These are phyloP conservation scores for Erithacus rubecula DNA, from an alignment of 2,797 vertebrate genomes.

Conservation along the genomic window DNA sequence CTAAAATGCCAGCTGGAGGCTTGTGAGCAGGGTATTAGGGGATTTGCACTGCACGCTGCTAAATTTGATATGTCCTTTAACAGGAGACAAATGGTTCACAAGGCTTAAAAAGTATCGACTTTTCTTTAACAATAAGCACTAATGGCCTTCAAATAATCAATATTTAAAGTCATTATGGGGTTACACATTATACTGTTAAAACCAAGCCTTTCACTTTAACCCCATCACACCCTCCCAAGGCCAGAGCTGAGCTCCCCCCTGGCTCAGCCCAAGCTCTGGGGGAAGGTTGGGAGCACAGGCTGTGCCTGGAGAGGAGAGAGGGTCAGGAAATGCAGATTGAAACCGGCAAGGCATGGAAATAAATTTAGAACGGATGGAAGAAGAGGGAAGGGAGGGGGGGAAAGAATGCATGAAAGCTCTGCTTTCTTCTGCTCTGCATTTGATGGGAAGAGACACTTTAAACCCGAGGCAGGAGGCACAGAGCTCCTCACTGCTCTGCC, in stretches of 20 bases:
- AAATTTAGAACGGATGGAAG: constrained; percentile 61
- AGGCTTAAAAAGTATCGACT: constrained; percentile 92
- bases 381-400: neutral
- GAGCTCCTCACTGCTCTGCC: constrained; percentile 3
- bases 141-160: constrained; percentile 96
- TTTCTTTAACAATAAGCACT: constrained; percentile 96
- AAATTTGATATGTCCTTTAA: constrained; percentile 91
- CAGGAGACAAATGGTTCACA: constrained; percentile 89
- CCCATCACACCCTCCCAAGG: constrained; percentile 29
- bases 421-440: constrained; percentile 47
- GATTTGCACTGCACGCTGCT: constrained; percentile 86
- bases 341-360: constrained; percentile 60
- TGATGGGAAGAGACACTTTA: constrained; percentile 57
- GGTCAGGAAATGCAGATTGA: constrained; percentile 60
- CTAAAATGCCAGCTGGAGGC: constrained; percentile 39
- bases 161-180: constrained; percentile 91
- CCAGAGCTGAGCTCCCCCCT: neutral
- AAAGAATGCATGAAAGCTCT: constrained; percentile 43
- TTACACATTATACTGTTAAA: constrained; percentile 80
- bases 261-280: neutral
- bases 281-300: neutral
- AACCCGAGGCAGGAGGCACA: constrained; percentile 37
- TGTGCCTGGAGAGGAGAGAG: constrained; percentile 41
- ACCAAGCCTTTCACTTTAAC: constrained; percentile 71
- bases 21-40: constrained; percentile 55